Evolutionary conservation across 2,113 vertebrate genomes (phyloP), one percentile per base, ranked within the genome.

Genomic region (Psittacula cyanocephala): DNA sequence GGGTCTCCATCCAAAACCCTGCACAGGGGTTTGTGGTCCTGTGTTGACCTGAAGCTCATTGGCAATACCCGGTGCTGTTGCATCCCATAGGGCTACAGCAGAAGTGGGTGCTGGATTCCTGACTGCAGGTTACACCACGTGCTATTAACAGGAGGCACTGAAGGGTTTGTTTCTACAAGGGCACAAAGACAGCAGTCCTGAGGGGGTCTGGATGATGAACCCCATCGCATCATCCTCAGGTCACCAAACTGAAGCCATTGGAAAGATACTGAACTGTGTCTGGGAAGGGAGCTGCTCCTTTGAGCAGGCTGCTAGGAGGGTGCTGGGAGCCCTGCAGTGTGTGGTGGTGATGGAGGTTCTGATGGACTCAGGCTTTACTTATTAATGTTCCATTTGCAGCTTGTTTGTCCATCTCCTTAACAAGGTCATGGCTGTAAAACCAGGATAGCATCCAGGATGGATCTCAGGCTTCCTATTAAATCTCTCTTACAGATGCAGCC

Each of bases 71-170:
- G 0, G 47, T 23, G 24, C 6, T 11, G 37, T 25, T 13, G 71
- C 28, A 6, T 20, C 44, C 57, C 1, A 8, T 10, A 39, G 49
- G 33, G 28, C 63, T 28, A 3, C 13, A 5, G 19, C 55, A 11
- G 0, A 4, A 33, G 44, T 3, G 18, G 25, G 0, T 3, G 1
- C 43, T 0, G 4, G 2, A 1, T 24, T 22, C 31, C 53, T 23
- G 44, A 3, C 72, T 20, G 29, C 67, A 11, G 67, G 33, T 68
- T 35, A 27, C 35, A 29, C 43, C 46, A 7, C 6, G 2, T 27
- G 46, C 65, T 53, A 39, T 31, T 23, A 15, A 27, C 2, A 27
- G 57, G 57, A 59, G 57, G 13, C 57, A 4, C 60, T 15, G 29
- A 62, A 10, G 78, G 37, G 13, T 44, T 74, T 75, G 27, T 28